Evolutionary conservation across 2,797 vertebrate species (phyloP).

Genomic region (Vespertilio murinus): DNA sequence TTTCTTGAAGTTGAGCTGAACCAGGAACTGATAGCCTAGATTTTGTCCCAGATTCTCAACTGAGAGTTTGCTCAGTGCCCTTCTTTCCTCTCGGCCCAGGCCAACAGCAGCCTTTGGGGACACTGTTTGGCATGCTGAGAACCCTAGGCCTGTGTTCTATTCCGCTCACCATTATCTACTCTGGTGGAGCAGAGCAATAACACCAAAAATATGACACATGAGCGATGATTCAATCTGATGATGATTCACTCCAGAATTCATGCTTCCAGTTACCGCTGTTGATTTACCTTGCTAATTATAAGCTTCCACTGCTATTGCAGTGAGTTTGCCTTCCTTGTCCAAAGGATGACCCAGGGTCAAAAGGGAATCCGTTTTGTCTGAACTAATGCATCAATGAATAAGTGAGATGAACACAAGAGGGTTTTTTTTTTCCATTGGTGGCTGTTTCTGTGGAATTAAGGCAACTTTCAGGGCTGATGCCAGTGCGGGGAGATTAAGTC

Average conservation of each 20-base stretch:
- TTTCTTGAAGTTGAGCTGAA: constrained; percentile 34
- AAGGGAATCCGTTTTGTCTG: constrained; percentile 10
- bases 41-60: constrained; percentile 24
- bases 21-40: background rate
- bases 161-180: background rate
- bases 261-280: background rate
- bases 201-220: background rate
- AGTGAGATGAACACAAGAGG: background rate
- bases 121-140: background rate
- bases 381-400: background rate
- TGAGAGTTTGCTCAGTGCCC: background rate
- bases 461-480: background rate
- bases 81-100: background rate
- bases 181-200: background rate
- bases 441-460: constrained; percentile 1
- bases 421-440: background rate
- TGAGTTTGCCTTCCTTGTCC: background rate
- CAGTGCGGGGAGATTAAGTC: constrained; percentile 23
- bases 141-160: background rate
- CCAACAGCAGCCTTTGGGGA: background rate
- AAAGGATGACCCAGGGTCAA: background rate
- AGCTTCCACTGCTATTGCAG: background rate
- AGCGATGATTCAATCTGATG: background rate
- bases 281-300: background rate
- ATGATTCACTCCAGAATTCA: background rate